Evolutionary conservation across 2,113 vertebrate genomes (phyloP), one percentile per base, ranked within the genome.

Genomic region (Albula goreensis): DNA sequence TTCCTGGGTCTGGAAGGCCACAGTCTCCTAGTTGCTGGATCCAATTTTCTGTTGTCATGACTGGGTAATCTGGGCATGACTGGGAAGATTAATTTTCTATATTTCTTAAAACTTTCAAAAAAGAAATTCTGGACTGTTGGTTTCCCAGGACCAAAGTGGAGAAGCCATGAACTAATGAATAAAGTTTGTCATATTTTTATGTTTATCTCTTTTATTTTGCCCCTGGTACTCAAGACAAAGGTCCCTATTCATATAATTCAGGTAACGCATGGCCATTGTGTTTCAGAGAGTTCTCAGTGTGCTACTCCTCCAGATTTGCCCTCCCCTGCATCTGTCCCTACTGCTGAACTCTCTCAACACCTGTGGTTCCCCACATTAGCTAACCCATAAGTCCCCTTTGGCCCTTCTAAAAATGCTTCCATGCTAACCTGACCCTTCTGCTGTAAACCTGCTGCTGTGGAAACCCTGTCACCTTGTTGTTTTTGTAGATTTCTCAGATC

Each of bases 161-260:
- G 70, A 25, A 74, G 70, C 70, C 70, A 1, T 74, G 70, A 74
- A 74, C 70, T 74, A 60, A 41, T 57, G n/a, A 74, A 79, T 56
- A 56, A 56, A 56, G 17, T 60, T 60, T 66, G 22, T 80, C 83
- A 48, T 78, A 86, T 81, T 86, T 89, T 78, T 85, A 22, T 81
- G 17, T 82, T 86, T 41, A 53, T 89, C 74, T 48, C 19, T 89
- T 83, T 93, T 90, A 90, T 92, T 93, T 96, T 95, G 94, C 95
- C 93, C 94, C 93, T 95, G 92, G 96, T 96, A 97, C 97, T 93
- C 93, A 97, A 98, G 97, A 96, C 96, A 97, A 96, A 97, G 96
- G 95, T 95, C 96, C 96, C 87, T 96, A 95, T 95, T 96, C 97
- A 91, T 96, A 97, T 96, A 97, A 97, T 95, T 97, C 97, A 98